Conservation (phyloP, 92 coral and sea anemone species). For the Siderastrea radians region DNA sequence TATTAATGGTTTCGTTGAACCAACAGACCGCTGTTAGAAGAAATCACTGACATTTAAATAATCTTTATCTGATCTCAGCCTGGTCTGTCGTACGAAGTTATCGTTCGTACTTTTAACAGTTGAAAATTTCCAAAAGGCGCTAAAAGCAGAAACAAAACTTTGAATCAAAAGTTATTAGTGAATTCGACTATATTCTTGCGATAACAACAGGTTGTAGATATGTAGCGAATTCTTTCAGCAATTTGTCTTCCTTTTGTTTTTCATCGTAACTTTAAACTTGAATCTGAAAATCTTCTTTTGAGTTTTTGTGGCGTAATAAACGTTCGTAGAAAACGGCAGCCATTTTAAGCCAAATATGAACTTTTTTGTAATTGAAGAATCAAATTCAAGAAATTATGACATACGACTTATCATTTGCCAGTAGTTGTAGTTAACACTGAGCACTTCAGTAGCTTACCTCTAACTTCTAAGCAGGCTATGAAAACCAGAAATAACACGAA, state of each 20-base stretch:
- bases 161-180: background rate
- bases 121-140: background rate
- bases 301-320: background rate
- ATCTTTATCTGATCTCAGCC: too few species aligned
- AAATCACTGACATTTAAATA: background rate
- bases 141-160: background rate
- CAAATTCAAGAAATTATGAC: conserved; percentile 17
- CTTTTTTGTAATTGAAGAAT: background rate
- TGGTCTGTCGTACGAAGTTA: background rate
- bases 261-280: background rate
- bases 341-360: background rate
- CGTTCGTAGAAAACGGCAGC: background rate
- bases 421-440: background rate
- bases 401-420: background rate
- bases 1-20: conserved; percentile 25
- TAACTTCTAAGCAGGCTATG: conserved; percentile 25
- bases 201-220: conserved; percentile 48
- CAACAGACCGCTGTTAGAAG: background rate
- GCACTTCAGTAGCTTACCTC: conserved; percentile 31
- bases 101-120: background rate
- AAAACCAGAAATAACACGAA: background rate
- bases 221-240: conserved; percentile 13
- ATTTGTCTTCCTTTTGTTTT: conserved; percentile 1
- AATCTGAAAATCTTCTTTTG: background rate
- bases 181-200: conserved; percentile 13